Percentiles rank a stretch among this genome's conserved stretches.
Evolutionary conservation across 2,888 invertebrate genomes (phyloP).

Genomic region (Andrena bucephala): DNA sequence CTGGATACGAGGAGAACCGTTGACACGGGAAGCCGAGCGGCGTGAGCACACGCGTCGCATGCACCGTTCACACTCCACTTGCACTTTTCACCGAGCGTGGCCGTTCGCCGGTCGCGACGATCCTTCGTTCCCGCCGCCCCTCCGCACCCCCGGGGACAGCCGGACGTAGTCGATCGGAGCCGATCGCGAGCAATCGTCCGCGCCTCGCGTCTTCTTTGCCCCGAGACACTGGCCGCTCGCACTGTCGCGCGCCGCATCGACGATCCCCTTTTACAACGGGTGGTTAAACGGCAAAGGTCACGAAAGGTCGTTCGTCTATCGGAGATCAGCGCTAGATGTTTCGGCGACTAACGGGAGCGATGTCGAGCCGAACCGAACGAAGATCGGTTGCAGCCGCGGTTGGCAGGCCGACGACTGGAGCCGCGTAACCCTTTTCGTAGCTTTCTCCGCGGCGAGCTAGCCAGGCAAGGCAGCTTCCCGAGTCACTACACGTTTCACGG

Average conservation of each 20-base stretch:
- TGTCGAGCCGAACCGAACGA: not conserved
- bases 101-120: constrained; percentile 52
- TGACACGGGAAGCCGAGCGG: constrained; percentile 44
- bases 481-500: constrained; percentile 42
- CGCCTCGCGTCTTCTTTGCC: constrained; percentile 33
- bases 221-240: constrained; percentile 35
- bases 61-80: constrained; percentile 68
- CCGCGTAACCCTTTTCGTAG: constrained; percentile 46
- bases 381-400: constrained; percentile 14
- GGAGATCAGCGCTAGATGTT: not conserved
- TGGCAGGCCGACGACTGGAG: constrained; percentile 19
- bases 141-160: constrained; percentile 43
- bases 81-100: constrained; percentile 68
- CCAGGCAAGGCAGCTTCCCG: constrained; percentile 11
- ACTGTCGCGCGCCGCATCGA: constrained; percentile 32
- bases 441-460: constrained; percentile 38
- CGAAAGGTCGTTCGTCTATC: constrained; percentile 63
- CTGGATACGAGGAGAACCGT: constrained; percentile 39
- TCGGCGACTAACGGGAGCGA: not conserved
- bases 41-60: constrained; percentile 51
- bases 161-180: constrained; percentile 68
- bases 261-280: constrained; percentile 24
- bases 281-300: constrained; percentile 63
- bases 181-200: constrained; percentile 57
- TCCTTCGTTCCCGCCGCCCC: constrained; percentile 60